These are phyloP conservation scores for Andrena minutula DNA, from an alignment of 2,888 invertebrate species.

Conservation along the genomic window DNA sequence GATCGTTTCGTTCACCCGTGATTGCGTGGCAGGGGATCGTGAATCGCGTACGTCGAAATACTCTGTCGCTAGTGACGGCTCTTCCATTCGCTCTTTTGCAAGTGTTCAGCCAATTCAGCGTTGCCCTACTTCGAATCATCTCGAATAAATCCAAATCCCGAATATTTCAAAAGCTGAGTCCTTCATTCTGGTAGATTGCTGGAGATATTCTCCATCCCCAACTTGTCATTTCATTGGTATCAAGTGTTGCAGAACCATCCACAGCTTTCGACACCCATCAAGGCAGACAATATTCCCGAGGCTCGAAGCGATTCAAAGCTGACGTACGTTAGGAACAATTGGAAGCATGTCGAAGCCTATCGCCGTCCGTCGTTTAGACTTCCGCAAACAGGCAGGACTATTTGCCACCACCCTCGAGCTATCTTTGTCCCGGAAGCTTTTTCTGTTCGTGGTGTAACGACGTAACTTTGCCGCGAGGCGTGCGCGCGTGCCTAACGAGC, in stretches of 20 bases:
- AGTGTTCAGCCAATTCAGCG: too few relatives aligned
- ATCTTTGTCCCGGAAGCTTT: slow-evolving; percentile 29
- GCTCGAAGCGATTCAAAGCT: too few relatives aligned
- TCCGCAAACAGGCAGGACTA: background rate
- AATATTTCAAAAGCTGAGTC: background rate
- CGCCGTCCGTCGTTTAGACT: background rate
- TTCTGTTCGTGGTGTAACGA: slow-evolving; percentile 64
- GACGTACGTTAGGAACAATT: too few relatives aligned
- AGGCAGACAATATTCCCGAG: too few relatives aligned
- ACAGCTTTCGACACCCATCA: too few relatives aligned
- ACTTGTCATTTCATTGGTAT: background rate
- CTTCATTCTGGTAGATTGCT: background rate
- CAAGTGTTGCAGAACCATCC: too few relatives aligned
- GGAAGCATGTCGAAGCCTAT: too few relatives aligned
- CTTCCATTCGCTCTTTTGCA: too few relatives aligned
- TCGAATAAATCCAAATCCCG: background rate
- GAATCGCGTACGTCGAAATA: slow-evolving; percentile 3
- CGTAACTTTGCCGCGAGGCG: slow-evolving; percentile 68
- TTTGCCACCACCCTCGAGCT: background rate
- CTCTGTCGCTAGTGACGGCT: too few relatives aligned
- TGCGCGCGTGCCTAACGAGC: slow-evolving; percentile 77
- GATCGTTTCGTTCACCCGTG: background rate
- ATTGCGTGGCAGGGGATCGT: background rate
- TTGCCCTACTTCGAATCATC: background rate
- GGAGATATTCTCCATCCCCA: background rate